Percentiles rank a stretch among this genome's conserved stretches.
phyloP scores from a whole-genome alignment of 2,888 invertebrate species.

The Ennomos fuscantarius region DNA sequence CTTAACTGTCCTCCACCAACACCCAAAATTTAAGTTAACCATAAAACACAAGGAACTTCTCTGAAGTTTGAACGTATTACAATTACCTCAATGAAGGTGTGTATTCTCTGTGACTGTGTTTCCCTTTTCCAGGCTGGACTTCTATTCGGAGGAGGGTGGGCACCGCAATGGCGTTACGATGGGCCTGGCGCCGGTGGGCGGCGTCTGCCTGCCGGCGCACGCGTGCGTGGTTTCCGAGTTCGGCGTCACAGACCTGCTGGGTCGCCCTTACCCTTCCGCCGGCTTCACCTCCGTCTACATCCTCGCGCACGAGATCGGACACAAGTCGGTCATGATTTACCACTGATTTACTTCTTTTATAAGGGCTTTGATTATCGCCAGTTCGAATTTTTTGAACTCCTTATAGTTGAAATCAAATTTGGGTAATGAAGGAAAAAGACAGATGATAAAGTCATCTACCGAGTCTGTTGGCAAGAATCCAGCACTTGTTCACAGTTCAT shows the following conservation, averaged over 20 bases:
- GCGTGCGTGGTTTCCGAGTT: conserved; percentile 92
- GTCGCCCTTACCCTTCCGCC: conserved; percentile 92
- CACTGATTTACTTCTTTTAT: background rate
- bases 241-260: conserved; percentile 89
- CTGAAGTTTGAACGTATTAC: no score
- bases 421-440: no score
- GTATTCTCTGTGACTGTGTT: conserved; percentile 9
- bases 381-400: no score
- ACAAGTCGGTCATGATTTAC: conserved; percentile 86
- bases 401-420: no score
- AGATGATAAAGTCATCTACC: no score
- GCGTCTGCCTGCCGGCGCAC: conserved; percentile 89
- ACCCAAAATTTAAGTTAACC: no score
- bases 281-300: conserved; percentile 94
- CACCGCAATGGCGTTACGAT: conserved; percentile 90
- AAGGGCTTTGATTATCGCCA: no score
- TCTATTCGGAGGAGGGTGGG: conserved; percentile 89
- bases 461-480: no score
- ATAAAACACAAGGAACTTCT: no score
- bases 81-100: background rate
- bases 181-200: conserved; percentile 93
- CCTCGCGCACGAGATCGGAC: conserved; percentile 93
- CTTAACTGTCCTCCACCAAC: no score
- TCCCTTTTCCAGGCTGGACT: conserved; percentile 86
- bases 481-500: no score